phyloP scores from a whole-genome alignment of 2,113 vertebrate genomes.

The Gymnorhina tibicen region DNA sequence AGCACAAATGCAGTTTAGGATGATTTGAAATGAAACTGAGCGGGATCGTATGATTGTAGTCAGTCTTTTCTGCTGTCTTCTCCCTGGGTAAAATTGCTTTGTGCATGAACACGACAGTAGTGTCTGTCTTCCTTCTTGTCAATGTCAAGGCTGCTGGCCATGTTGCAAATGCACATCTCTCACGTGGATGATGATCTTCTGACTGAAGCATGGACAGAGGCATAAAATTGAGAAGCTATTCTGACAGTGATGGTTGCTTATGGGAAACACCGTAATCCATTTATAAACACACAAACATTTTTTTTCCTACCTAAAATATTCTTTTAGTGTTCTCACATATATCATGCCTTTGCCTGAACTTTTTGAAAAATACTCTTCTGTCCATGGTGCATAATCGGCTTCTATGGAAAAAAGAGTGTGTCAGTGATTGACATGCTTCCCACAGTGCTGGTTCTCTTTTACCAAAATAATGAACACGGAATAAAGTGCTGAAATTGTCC shows the following conservation, averaged over 20 bases:
- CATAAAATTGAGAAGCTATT: not conserved
- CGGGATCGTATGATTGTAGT: not conserved
- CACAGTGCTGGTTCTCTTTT: not conserved
- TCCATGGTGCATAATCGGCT: not conserved
- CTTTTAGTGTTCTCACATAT: not conserved
- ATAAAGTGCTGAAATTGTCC: not conserved
- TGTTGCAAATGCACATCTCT: not conserved
- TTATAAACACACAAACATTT: not conserved
- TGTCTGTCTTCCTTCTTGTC: not conserved
- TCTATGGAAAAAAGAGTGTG: not conserved
- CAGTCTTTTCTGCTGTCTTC: not conserved
- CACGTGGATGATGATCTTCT: not conserved
- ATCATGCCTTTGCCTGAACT: not conserved
- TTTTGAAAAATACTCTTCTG: not conserved
- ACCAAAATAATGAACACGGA: not conserved
- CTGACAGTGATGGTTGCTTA: not conserved
- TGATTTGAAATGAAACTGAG: conserved; percentile 26
- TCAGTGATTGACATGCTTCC: not conserved
- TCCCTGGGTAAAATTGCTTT: conserved; percentile 16
- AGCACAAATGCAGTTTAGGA: not conserved
- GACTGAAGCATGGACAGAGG: not conserved
- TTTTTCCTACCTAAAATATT: not conserved
- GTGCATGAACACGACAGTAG: not conserved
- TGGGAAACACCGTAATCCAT: not conserved
- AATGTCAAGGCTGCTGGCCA: conserved; percentile 6